Evolutionary conservation across 37 sponge, comb jelly and placozoan species (phyloP).

Genomic region (Cladorhizidae sp.): DNA sequence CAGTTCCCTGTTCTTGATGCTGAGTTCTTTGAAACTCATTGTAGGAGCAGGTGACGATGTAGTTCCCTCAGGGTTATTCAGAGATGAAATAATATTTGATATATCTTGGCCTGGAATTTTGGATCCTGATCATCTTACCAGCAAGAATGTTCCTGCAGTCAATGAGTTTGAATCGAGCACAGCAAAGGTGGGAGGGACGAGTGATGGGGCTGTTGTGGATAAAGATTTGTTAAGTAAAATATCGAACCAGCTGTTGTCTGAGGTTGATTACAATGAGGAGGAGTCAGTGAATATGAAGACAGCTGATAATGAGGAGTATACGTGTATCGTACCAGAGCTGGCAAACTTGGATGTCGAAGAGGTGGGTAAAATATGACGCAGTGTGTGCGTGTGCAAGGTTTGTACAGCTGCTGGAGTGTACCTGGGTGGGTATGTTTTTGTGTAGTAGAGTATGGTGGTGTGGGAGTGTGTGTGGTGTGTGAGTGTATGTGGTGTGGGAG

Average conservation of each 20-base stretch:
- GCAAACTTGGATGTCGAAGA: not conserved
- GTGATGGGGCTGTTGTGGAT: not conserved
- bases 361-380: not conserved
- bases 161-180: no score
- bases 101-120: slow-evolving; percentile 2
- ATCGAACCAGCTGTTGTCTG: not conserved
- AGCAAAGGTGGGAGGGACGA: not conserved
- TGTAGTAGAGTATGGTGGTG: no score
- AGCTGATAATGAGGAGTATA: slow-evolving; percentile 29
- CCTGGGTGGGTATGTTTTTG: not conserved
- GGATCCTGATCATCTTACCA: no score
- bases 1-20: not conserved
- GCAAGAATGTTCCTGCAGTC: no score
- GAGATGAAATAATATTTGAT: slow-evolving; percentile 3
- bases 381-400: not conserved
- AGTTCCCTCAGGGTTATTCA: not conserved
- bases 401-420: not conserved
- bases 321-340: slow-evolving; percentile 33
- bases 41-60: not conserved
- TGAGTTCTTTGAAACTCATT: not conserved
- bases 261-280: not conserved
- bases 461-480: no score
- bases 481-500: no score
- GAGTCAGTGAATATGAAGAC: slow-evolving; percentile 23
- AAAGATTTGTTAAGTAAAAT: not conserved